Evolutionary conservation across 30 jellyfish, hydroid and myxozoan species (phyloP), one percentile per base, ranked within the genome.

Genomic region (Cassiopea xamachana): DNA sequence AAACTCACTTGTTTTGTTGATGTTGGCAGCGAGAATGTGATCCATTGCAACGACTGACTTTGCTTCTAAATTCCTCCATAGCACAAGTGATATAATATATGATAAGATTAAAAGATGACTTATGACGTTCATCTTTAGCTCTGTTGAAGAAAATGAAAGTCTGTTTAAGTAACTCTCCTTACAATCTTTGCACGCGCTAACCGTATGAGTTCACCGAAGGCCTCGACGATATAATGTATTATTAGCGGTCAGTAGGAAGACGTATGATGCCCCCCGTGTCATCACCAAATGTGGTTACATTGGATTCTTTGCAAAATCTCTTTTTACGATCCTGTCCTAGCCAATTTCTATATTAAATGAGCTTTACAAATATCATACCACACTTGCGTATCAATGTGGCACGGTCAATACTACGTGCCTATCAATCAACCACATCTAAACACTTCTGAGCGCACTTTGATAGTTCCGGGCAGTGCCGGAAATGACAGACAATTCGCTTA

Each of bases 391-490:
- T 2, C 46, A 67, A 19, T 6, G 76, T 67, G 15, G 27, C 15
- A 67, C 76, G 76, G 4, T 14, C 46, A 67, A 3, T 19, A 67
- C 46, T 14, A 3, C 7, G 19, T 67, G 19, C 46, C 2, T 67
- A 67, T 14, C 76, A 67, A 16, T 76, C 85, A 13, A 55, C 10
- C 64, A 10, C 64, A 55, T 10, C 64, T 6, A 55, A 55, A 55
- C 64, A 55, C 64, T 55, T 55, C 7, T 72, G 69, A 72, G 64
- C 81, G 72, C 81, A 45, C 81, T 59, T 46, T 4, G 17, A 51
- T 84, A 13, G 92, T 84, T 84, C 92, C 92, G 94, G 94, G 48
- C 86, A 58, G 79, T 46, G 69, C 89, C 94, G 94, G 88, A 87
- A 76, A 80, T 79, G 46, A 80, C 69, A 70, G 86, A 50, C 89